Base-by-base conservation (phyloP, 2,888 invertebrate genomes). In the Megamerina dolium region DNA sequence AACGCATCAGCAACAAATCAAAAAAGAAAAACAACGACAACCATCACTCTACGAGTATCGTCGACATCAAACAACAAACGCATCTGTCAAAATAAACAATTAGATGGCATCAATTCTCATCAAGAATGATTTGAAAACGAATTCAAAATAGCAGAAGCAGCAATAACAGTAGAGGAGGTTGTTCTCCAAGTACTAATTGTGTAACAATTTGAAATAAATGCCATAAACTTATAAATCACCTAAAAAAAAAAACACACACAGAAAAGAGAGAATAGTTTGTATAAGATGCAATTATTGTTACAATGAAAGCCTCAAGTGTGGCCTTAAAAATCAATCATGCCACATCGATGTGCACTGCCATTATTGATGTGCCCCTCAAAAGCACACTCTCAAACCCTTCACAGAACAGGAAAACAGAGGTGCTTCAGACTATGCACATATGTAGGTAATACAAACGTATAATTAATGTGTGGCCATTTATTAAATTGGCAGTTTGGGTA, bases 381-480 rank as follows among this genome's bases (percentile, higher is more conserved):
- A 17, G 17, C 12, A 17, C 17, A 12, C 32, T 16, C 14, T 12
- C 12, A 16, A 16, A 13, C 14, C 12, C 13, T 12, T 16, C 14
- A 12, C n/a, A n/a, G n/a, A n/a, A n/a, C n/a, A n/a, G 46, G 43
- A 43, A 45, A 27, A 41, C 45, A 44, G 48, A 44, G 44, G 48
- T 51, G 37, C 43, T 46, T 49, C 39, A 47, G 50, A 45, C 42
- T n/a, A n/a, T n/a, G n/a, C n/a, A n/a, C n/a, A n/a, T n/a, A n/a
- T n/a, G n/a, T n/a, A n/a, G n/a, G n/a, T n/a, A n/a, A n/a, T n/a
- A n/a, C n/a, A n/a, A n/a, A n/a, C 40, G 46, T 54, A 55, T 65
- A 64, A 65, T 66, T 65, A 66, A 65, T 65, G 63, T 58, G 50
- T 51, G 58, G 53, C 59, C 60, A 65, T 65, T 65, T 63, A 61